phyloP scores from a whole-genome alignment of 2,888 invertebrate species.

The Athalia cordata region DNA sequence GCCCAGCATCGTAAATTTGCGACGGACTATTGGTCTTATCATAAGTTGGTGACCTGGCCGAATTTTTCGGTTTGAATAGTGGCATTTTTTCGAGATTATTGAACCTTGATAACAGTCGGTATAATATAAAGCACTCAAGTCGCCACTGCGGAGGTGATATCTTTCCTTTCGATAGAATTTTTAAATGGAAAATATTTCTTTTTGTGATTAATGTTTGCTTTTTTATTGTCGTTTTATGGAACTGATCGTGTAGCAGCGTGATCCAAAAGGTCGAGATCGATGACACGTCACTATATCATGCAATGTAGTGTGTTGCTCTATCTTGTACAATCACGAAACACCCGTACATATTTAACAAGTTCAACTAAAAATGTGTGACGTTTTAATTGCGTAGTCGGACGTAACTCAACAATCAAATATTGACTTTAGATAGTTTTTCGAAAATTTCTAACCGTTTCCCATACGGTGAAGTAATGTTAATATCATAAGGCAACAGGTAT shows the following conservation, averaged over 20 bases:
- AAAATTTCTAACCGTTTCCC: background rate
- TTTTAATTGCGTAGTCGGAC: background rate
- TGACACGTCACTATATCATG: conserved; percentile 36
- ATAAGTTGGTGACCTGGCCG: conserved; percentile 54
- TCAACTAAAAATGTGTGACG: background rate
- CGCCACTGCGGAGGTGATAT: too few species aligned
- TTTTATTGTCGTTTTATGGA: background rate
- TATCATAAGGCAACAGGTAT: conserved; percentile 29
- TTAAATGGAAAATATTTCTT: background rate
- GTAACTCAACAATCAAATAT: background rate
- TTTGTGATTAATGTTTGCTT: background rate
- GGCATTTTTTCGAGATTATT: conserved; percentile 57
- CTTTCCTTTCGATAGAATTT: background rate
- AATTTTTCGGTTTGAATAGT: conserved; percentile 65
- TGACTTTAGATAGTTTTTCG: background rate
- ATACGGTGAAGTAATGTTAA: conserved; percentile 5
- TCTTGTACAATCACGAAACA: conserved; percentile 11
- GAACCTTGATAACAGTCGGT: too few species aligned
- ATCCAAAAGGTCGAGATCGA: conserved; percentile 39
- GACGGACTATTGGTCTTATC: conserved; percentile 55
- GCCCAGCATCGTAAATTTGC: conserved; percentile 27
- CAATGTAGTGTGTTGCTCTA: background rate
- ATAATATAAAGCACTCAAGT: too few species aligned
- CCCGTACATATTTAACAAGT: conserved; percentile 1
- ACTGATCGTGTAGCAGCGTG: background rate